phyloP scores from a whole-genome alignment of 2,888 invertebrate genomes.

The Himalopsyche japonica region DNA sequence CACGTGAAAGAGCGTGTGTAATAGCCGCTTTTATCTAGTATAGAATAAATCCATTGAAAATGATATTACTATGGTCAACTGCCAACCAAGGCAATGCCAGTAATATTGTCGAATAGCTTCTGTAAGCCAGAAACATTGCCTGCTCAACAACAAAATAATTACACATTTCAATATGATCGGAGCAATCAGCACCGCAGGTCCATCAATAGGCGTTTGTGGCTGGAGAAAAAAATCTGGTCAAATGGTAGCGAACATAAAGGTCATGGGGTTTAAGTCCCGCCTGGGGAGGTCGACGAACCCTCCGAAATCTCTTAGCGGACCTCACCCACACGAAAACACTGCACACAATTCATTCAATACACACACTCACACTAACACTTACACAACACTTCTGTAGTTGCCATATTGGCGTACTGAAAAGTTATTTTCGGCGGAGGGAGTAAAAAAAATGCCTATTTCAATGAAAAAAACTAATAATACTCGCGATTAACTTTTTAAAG shows the following conservation, averaged over 20 bases:
- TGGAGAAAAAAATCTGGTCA: background rate
- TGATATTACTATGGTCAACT: too few species aligned
- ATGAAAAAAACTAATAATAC: too few species aligned
- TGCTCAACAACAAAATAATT: background rate
- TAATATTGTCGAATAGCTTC: background rate
- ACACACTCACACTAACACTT: background rate
- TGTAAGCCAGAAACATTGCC: background rate
- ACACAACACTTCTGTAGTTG: background rate
- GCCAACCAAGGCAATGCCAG: too few species aligned
- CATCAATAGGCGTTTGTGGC: background rate
- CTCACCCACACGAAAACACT: background rate
- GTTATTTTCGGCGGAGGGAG: too few species aligned
- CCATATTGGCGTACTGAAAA: too few species aligned
- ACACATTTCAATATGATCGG: background rate
- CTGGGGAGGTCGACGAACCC: background rate
- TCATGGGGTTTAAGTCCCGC: background rate
- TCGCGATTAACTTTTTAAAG: too few species aligned
- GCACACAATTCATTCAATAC: background rate
- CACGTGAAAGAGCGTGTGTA: too few species aligned
- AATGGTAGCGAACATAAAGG: background rate
- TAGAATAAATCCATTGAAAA: too few species aligned
- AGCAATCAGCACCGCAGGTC: background rate
- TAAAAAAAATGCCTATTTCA: too few species aligned
- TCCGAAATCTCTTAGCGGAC: background rate
- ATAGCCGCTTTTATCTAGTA: too few species aligned